These are phyloP conservation scores for Beaufortia kweichowensis DNA, from an alignment of 2,113 vertebrate genomes.

Conservation along the genomic window DNA sequence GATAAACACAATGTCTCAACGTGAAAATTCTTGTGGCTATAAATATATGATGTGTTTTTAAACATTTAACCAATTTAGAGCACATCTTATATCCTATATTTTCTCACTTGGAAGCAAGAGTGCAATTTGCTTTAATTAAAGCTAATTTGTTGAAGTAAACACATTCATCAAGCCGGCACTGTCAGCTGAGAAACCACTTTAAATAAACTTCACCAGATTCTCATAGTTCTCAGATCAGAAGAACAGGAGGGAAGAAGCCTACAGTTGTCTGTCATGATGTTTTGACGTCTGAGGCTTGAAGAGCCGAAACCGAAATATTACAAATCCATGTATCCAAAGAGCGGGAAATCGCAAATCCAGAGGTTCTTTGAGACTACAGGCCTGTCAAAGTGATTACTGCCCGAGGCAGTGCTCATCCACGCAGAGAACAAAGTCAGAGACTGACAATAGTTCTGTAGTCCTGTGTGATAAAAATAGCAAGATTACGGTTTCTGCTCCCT, in stretches of 20 bases:
- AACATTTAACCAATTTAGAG: constrained; percentile 14
- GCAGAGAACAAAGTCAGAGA: constrained; percentile 45
- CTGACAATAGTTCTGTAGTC: constrained; percentile 42
- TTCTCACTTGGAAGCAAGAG: constrained; percentile 10
- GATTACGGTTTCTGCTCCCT: constrained; percentile 47
- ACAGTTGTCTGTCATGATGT: constrained; percentile 39
- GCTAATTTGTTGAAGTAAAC: constrained; percentile 50
- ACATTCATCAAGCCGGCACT: constrained; percentile 25
- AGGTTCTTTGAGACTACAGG: constrained; percentile 48
- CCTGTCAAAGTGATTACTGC: constrained; percentile 52
- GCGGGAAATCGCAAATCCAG: constrained; percentile 49
- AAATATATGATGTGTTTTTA: background rate
- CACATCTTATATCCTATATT: background rate
- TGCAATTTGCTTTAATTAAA: constrained; percentile 47
- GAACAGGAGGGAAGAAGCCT: background rate
- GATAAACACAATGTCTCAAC: too few species aligned
- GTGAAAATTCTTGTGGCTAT: background rate
- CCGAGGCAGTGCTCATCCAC: constrained; percentile 51
- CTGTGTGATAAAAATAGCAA: constrained; percentile 32
- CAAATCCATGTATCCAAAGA: constrained; percentile 50
- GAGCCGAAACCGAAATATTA: constrained; percentile 42
- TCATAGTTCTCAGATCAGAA: background rate
- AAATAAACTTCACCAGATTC: background rate
- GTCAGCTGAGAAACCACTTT: constrained; percentile 2
- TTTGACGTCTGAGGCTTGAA: constrained; percentile 37